Conservation (phyloP, 1,140 invertebrate genomes). For the Conopomorpha cramerella region DNA sequence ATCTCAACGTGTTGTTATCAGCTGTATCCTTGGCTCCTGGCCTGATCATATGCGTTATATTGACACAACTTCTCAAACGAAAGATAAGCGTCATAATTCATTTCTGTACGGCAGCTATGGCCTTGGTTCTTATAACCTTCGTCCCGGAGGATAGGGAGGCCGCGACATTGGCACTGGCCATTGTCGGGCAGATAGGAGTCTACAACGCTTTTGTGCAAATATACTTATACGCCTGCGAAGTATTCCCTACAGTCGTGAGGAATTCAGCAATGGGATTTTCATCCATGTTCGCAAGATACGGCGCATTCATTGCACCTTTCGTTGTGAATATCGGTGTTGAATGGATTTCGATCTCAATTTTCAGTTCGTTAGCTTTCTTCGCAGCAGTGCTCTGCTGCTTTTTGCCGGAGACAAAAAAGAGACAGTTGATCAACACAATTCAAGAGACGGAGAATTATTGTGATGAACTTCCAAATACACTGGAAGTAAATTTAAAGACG, state of each 20-base stretch:
- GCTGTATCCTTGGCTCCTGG: constrained; percentile 64
- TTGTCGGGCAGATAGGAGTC: constrained; percentile 67
- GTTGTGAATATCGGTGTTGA: constrained; percentile 60
- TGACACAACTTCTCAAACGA: constrained; percentile 66
- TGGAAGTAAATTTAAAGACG: too few species aligned
- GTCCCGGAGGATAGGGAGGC: constrained; percentile 17
- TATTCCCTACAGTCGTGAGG: constrained; percentile 70
- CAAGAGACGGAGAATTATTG: constrained; percentile 20
- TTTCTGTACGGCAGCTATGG: constrained; percentile 23
- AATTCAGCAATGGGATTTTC: constrained; percentile 68
- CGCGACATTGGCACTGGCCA: constrained; percentile 44
- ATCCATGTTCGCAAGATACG: constrained; percentile 65
- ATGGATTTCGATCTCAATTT: constrained; percentile 34
- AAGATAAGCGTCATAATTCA: constrained; percentile 29
- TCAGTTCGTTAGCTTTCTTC: constrained; percentile 22
- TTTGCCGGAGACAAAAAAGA: constrained; percentile 38
- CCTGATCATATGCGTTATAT: constrained; percentile 64
- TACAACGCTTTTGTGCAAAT: constrained; percentile 63
- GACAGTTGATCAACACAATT: constrained; percentile 30
- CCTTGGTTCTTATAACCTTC: constrained; percentile 26
- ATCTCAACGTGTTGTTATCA: constrained; percentile 72
- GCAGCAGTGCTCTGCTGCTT: constrained; percentile 29
- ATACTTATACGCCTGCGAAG: constrained; percentile 69
- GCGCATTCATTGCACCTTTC: constrained; percentile 70
- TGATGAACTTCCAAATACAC: background rate